Percentiles rank a stretch among this genome's conserved stretches.
These are phyloP conservation scores for Syritta pipiens DNA, from an alignment of 2,888 invertebrate species.

Conservation along the genomic window DNA sequence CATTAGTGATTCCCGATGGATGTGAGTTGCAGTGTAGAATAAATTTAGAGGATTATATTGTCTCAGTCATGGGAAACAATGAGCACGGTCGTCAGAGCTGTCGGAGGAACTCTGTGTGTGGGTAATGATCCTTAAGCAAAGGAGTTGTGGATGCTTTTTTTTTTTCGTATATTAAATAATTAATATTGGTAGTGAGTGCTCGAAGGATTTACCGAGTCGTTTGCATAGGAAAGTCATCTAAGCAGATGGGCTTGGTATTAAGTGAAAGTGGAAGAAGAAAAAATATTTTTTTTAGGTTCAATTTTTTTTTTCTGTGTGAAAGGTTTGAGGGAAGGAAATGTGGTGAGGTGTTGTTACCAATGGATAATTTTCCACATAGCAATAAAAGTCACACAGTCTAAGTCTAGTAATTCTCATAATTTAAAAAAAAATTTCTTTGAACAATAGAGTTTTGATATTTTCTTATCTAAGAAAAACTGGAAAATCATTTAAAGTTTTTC, in stretches of 20 bases:
- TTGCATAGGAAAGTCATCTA: conserved; percentile 63
- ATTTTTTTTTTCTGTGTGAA: no score
- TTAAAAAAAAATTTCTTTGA: no score
- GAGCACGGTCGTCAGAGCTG: conserved; percentile 21
- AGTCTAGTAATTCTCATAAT: no score
- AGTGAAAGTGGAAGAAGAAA: no score
- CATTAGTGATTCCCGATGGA: conserved; percentile 65
- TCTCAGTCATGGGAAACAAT: conserved; percentile 68
- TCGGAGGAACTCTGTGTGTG: conserved; percentile 32
- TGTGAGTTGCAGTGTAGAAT: conserved; percentile 70
- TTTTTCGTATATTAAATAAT: conserved; percentile 51
- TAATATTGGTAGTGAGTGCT: conserved; percentile 64
- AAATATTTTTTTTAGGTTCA: no score
- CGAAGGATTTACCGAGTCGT: conserved; percentile 24
- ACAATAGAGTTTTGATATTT: no score
- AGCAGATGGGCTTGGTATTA: conserved; percentile 51
- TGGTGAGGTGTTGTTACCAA: no score
- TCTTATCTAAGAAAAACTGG: no score
- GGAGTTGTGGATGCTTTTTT: conserved; percentile 29
- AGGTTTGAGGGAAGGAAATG: no score
- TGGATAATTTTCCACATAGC: no score
- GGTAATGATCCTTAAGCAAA: conserved; percentile 58
- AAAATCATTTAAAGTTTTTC: no score
- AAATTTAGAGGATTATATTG: conserved; percentile 70
- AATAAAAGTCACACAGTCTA: no score